phyloP scores from a whole-genome alignment of 2,888 invertebrate species.

The Crepidodera aurea region DNA sequence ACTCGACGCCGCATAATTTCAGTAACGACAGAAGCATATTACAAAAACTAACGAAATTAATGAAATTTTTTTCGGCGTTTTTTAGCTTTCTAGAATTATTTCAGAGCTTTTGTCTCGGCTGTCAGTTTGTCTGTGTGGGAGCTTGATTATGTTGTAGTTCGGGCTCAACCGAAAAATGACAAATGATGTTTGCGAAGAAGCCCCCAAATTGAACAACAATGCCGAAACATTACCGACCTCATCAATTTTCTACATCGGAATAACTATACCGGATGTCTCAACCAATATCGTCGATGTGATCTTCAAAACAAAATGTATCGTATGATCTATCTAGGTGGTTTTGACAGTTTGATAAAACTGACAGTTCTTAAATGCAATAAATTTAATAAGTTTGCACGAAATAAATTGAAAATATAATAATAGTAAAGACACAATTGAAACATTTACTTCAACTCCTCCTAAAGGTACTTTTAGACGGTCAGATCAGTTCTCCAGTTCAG shows the following conservation, averaged over 20 bases:
- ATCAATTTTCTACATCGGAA: slow-evolving; percentile 37
- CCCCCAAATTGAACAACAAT: slow-evolving; percentile 38
- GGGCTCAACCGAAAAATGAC: slow-evolving; percentile 19
- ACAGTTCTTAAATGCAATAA: no score
- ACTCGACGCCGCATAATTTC: slow-evolving; percentile 13
- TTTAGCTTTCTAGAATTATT: slow-evolving; percentile 17
- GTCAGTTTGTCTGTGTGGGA: slow-evolving; percentile 34
- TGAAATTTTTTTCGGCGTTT: slow-evolving; percentile 7
- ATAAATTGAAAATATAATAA: no score
- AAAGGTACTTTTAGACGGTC: no score
- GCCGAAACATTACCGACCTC: slow-evolving; percentile 37
- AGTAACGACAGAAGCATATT: not conserved
- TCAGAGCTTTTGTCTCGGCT: slow-evolving; percentile 26
- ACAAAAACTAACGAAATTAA: slow-evolving; percentile 3
- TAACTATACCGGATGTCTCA: slow-evolving; percentile 12
- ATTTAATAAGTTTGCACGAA: no score
- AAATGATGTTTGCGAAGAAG: slow-evolving; percentile 11
- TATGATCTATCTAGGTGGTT: no score
- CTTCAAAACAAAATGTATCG: no score
- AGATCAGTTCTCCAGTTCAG: no score
- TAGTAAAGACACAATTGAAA: no score
- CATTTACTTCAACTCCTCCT: no score
- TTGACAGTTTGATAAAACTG: no score
- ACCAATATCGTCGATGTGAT: not conserved
- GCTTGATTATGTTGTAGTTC: slow-evolving; percentile 30